Evolutionary conservation across 2,113 vertebrate genomes (phyloP), one percentile per base, ranked within the genome.

Genomic region (Pitta sordida): DNA sequence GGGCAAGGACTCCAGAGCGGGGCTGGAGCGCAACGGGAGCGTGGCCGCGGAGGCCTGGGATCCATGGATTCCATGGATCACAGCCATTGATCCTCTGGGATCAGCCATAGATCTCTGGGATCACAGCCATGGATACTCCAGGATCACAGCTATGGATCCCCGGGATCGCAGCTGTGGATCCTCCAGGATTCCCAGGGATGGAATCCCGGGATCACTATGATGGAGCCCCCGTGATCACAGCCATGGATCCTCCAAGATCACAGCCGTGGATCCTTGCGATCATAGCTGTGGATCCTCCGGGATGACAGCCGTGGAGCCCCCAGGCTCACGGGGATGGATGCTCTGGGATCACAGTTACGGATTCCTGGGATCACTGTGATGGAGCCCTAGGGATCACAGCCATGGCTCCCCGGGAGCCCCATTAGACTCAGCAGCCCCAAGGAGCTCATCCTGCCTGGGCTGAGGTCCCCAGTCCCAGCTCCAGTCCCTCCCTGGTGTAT

Each of bases 391-490:
- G 29, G 29, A 20, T 55, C 53, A 8, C 53, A 13, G 53, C 11
- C 53, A 13, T 9, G 17, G 53, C 20, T 12, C 53, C 53, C 53
- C 29, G 32, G 53, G 32, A n/a, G 64, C 44, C 32, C n/a, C 44
- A 0, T 2, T n/a, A n/a, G n/a, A n/a, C n/a, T n/a, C n/a, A n/a
- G n/a, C n/a, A n/a, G n/a, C n/a, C n/a, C n/a, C n/a, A n/a, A n/a
- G 24, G 41, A 30, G 41, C 41, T 21, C 20, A 36, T 8, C 51
- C n/a, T 39, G 64, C 21, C 48, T 34, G 13, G 29, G 21, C n/a
- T 2, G 22, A 7, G 41, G 13, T 5, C 1, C 27, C 51, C n/a
- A 22, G 4, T 10, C 6, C 3, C 22, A 7, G 52, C 63, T n/a
- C 20, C 77, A 3, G 26, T 5, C 1, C 19, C 15, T 5, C 17